Conservation (phyloP, 2,797 vertebrate species). For the Pelochelys cantorii region DNA sequence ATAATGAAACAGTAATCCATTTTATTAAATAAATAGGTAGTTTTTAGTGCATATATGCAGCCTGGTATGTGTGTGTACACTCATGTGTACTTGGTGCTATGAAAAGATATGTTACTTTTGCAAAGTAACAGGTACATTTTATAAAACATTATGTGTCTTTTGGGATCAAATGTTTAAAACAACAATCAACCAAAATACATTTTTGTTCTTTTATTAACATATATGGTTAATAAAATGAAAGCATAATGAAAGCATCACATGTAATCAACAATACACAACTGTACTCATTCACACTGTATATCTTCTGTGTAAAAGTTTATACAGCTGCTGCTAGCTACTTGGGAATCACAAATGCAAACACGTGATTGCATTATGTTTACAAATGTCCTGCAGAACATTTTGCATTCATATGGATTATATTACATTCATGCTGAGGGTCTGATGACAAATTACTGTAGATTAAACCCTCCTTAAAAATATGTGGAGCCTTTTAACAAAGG, state of each 20-base stretch:
- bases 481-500: slow-evolving; percentile 64
- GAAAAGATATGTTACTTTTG: not conserved
- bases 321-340: slow-evolving; percentile 54
- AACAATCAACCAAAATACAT: not conserved
- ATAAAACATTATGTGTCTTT: not conserved
- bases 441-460: slow-evolving; percentile 63
- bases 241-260: slow-evolving; percentile 50
- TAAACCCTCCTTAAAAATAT: slow-evolving; percentile 53
- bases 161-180: slow-evolving; percentile 40
- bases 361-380: slow-evolving; percentile 38
- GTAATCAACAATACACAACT: slow-evolving; percentile 48
- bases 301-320: slow-evolving; percentile 44
- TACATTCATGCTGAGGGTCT: slow-evolving; percentile 32
- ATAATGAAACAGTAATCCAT: slow-evolving; percentile 33
- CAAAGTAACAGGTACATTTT: slow-evolving; percentile 40
- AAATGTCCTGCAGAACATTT: slow-evolving; percentile 50
- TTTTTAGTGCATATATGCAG: slow-evolving; percentile 14
- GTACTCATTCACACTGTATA: not conserved
- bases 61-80: slow-evolving; percentile 11
- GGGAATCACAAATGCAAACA: slow-evolving; percentile 53
- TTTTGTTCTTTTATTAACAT: not conserved
- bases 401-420: slow-evolving; percentile 27
- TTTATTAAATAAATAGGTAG: slow-evolving; percentile 43
- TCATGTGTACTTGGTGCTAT: not conserved
- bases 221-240: not conserved